Evolutionary conservation across 2,797 vertebrate genomes (phyloP).

Genomic region (Hippopotamyrus pictus): DNA sequence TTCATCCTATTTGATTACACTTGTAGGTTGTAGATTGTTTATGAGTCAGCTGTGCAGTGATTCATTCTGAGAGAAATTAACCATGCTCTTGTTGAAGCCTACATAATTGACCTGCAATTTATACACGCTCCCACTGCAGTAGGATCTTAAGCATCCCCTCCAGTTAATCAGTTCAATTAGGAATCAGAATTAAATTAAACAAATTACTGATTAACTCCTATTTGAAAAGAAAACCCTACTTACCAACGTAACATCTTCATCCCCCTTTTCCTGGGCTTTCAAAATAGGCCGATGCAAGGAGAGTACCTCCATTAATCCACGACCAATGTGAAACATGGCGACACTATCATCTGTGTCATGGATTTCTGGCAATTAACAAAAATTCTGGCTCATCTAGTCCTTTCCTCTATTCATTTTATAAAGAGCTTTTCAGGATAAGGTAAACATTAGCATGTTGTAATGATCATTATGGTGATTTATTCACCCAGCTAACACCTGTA

Average conservation of each 20-base stretch:
- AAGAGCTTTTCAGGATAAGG: not conserved
- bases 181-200: constrained; percentile 5
- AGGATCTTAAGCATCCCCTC: not conserved
- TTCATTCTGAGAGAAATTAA: not conserved
- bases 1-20: not conserved
- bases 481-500: constrained; percentile 6
- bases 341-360: not conserved
- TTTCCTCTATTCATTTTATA: not conserved
- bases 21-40: not conserved
- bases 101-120: not conserved
- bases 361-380: not conserved
- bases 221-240: not conserved
- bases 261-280: not conserved
- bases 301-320: not conserved
- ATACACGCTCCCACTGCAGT: not conserved
- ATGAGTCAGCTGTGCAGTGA: not conserved
- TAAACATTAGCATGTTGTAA: not conserved
- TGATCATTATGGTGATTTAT: constrained; percentile 8
- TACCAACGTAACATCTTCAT: not conserved
- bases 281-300: not conserved
- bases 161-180: not conserved
- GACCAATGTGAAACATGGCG: not conserved
- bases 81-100: not conserved
- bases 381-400: not conserved
- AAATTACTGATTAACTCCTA: not conserved